These are phyloP conservation scores for Germaria angustata DNA, from an alignment of 2,888 invertebrate species.

Conservation along the genomic window DNA sequence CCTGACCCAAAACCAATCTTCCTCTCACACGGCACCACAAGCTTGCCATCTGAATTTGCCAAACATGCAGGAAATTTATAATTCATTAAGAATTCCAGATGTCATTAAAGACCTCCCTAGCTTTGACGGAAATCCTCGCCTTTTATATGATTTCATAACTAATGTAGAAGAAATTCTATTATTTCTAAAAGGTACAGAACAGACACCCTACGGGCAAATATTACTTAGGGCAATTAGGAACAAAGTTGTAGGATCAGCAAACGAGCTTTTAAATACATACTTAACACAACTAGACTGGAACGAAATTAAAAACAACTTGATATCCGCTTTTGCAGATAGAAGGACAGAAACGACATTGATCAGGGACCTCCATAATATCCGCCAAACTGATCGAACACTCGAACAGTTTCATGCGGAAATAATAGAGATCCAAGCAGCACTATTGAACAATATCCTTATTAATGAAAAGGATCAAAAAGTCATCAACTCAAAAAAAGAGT, in stretches of 20 bases:
- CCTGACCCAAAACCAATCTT: not conserved
- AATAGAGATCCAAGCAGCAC: too few relatives aligned
- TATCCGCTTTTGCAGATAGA: not conserved
- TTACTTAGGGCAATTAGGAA: conserved; percentile 63
- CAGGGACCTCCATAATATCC: too few relatives aligned
- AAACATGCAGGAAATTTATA: not conserved
- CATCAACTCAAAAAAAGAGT: too few relatives aligned
- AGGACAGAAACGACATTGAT: not conserved
- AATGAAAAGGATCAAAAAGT: too few relatives aligned
- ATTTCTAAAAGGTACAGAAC: conserved; percentile 45
- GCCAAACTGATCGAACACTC: too few relatives aligned
- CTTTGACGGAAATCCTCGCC: conserved; percentile 58
- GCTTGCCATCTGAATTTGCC: conserved; percentile 27
- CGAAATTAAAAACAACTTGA: not conserved
- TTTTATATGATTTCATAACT: conserved; percentile 58
- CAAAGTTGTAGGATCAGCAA: conserved; percentile 65
- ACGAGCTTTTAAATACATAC: conserved; percentile 66
- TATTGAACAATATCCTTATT: too few relatives aligned
- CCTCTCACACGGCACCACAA: not conserved
- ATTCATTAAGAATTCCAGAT: conserved; percentile 46
- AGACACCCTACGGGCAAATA: conserved; percentile 49
- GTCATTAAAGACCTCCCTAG: conserved; percentile 54
- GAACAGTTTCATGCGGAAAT: too few relatives aligned
- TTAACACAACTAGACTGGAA: conserved; percentile 40
- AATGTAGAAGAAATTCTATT: conserved; percentile 66